Evolutionary conservation across 2,797 vertebrate genomes (phyloP), one percentile per base, ranked within the genome.

Genomic region (Parotocinclus haroldoi): DNA sequence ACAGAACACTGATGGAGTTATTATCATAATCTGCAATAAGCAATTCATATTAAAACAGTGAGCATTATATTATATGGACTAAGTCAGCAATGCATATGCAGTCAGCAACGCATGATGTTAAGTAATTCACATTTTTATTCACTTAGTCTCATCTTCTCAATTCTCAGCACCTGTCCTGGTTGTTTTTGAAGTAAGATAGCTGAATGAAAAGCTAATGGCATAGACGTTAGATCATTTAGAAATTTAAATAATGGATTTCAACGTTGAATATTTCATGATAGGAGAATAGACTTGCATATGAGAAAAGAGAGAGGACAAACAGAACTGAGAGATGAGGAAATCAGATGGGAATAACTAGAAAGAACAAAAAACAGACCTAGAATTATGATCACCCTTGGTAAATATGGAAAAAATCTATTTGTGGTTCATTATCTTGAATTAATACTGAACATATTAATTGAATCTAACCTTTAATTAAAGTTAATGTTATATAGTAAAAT

Each of bases 171-270:
- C 59, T 46, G 58, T 48, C 49, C 63, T 13, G 1, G 9, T 57
- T 50, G 17, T 60, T 62, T 45, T 50, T 70, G 46, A 11, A 46
- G 46, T 27, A 40, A 27, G 61, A 12, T 83, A 86, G 78, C 68
- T 80, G 84, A 84, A 86, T 82, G 75, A 83, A 85, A 74, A 82
- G 78, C 76, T 79, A 79, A 85, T 74, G 69, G 70, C 75, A 72
- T 65, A 75, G 77, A 75, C 69, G 63, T 62, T 17, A 78, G 71
- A 81, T 85, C 81, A 83, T 84, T 81, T 80, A 79, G 69, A 76
- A 75, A 70, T 83, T 84, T 89, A 80, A 88, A 90, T 90, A 87
- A 90, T 89, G 78, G 72, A 89, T 90, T 81, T 10, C 78, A 80
- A 74, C 71, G 81, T 86, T 10, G 83, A 89, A 89, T 85, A 89